A percentile compares a stretch with the other conserved stretches of the same genome.
These are phyloP conservation scores for Climacteris rufus DNA, from an alignment of 2,113 vertebrate species.

Conservation along the genomic window DNA sequence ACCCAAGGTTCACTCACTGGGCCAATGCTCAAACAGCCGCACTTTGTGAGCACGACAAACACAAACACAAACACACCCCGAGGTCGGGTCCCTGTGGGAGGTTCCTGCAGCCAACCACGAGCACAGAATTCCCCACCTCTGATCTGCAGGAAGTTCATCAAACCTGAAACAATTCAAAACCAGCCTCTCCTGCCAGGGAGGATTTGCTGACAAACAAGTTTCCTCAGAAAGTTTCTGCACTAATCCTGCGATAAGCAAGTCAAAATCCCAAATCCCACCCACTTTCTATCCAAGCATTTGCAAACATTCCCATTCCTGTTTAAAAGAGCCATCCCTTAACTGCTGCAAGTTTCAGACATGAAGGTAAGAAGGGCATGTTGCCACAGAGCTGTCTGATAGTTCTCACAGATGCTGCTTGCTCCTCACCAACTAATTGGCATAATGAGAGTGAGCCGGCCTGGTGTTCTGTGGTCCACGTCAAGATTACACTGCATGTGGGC, in stretches of 20 bases:
- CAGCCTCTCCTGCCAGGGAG: not conserved
- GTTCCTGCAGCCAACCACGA: not conserved
- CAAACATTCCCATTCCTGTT: not conserved
- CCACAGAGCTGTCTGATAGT: not conserved
- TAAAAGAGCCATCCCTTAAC: not conserved
- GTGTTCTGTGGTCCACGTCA: not conserved
- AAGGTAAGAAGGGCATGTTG: not conserved
- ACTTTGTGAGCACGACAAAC: not conserved
- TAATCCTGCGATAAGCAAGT: not conserved
- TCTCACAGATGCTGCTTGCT: not conserved
- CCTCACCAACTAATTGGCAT: not conserved
- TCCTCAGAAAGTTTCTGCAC: not conserved
- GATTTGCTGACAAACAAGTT: not conserved
- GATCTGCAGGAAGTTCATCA: not conserved
- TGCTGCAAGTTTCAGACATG: fast-evolving
- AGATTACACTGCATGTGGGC: not conserved
- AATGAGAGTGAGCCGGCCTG: not conserved
- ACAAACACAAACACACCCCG: not conserved
- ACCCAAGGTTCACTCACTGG: not conserved
- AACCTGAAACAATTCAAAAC: not conserved
- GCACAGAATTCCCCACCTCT: not conserved
- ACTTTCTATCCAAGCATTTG: not conserved
- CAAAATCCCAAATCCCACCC: not conserved
- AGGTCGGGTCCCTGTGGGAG: not conserved
- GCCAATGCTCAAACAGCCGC: not conserved